A percentile compares a stretch with the other conserved stretches of the same genome.
Evolutionary conservation across 2,797 vertebrate species (phyloP).

Genomic region (Lerista edwardsae): DNA sequence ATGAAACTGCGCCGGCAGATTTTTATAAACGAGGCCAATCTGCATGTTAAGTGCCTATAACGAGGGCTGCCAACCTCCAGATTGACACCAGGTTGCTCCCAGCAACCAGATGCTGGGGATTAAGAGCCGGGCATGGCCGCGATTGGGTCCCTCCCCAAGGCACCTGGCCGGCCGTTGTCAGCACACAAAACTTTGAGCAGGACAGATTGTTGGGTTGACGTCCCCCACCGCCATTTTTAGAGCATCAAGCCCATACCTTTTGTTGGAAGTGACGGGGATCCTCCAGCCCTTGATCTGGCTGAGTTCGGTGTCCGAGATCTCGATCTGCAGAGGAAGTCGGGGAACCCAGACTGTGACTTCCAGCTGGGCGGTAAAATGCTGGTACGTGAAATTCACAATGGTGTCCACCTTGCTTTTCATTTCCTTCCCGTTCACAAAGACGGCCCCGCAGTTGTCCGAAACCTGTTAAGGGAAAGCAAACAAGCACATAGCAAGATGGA

Average conservation of each 20-base stretch:
- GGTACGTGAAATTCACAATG: constrained; percentile 91
- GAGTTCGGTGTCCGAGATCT: constrained; percentile 92
- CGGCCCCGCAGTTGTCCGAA: constrained; percentile 86
- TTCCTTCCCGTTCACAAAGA: constrained; percentile 94
- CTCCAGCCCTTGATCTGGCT: constrained; percentile 98
- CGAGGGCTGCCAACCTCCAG: neutral
- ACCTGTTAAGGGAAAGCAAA: constrained; percentile 76
- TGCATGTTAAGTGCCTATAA: neutral
- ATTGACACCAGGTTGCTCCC: neutral
- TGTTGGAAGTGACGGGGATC: constrained; percentile 88
- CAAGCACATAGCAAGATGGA: neutral
- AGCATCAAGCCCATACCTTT: constrained; percentile 78
- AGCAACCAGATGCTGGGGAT: constrained; percentile 1
- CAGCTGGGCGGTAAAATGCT: constrained; percentile 90
- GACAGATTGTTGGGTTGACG: neutral
- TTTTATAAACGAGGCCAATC: neutral
- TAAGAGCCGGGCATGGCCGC: neutral
- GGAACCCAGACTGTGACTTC: constrained; percentile 92
- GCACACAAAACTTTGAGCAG: no score
- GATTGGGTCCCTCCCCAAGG: neutral
- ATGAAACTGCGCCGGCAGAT: neutral
- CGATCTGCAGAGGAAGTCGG: constrained; percentile 91
- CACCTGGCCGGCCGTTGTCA: neutral
- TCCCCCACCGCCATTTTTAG: neutral
- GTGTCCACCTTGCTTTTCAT: constrained; percentile 91